Evolutionary conservation across 2,888 invertebrate species (phyloP).

Genomic region (Thymelicus lineola): DNA sequence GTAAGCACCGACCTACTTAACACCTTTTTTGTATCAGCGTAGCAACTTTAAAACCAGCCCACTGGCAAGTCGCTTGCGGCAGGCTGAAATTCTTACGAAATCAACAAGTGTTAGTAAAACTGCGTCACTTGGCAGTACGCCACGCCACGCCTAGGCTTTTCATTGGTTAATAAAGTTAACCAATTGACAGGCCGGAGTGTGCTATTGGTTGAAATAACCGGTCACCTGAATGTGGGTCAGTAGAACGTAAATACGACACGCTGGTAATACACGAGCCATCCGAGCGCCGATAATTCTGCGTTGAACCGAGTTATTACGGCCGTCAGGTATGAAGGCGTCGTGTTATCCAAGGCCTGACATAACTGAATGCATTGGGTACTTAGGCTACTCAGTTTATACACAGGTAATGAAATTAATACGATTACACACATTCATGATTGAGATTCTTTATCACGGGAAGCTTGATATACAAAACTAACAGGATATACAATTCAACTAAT

Average conservation of each 20-base stretch:
- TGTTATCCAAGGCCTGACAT: neutral
- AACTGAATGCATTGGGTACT: neutral
- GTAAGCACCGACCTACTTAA: constrained; percentile 24
- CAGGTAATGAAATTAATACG: too few relatives aligned
- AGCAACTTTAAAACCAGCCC: constrained; percentile 28
- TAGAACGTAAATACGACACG: constrained; percentile 38
- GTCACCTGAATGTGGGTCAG: constrained; percentile 76
- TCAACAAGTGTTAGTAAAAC: constrained; percentile 77
- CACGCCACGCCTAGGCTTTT: constrained; percentile 82
- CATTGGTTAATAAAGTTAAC: constrained; percentile 84
- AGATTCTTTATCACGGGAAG: too few relatives aligned
- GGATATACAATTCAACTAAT: too few relatives aligned
- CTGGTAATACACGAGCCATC: constrained; percentile 19
- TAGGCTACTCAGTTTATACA: too few relatives aligned
- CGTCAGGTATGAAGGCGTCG: constrained; percentile 2
- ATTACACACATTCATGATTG: too few relatives aligned
- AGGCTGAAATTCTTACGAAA: constrained; percentile 51
- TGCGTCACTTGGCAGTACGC: constrained; percentile 77
- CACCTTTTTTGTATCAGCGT: constrained; percentile 14
- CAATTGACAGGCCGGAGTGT: constrained; percentile 80
- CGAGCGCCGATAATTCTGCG: constrained; percentile 22
- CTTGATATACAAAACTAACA: too few relatives aligned
- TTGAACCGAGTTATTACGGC: constrained; percentile 23
- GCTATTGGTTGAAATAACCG: constrained; percentile 75
- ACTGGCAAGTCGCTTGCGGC: constrained; percentile 24